Conservation (phyloP, 2,797 vertebrate species). For the Setipinna tenuifilis region DNA sequence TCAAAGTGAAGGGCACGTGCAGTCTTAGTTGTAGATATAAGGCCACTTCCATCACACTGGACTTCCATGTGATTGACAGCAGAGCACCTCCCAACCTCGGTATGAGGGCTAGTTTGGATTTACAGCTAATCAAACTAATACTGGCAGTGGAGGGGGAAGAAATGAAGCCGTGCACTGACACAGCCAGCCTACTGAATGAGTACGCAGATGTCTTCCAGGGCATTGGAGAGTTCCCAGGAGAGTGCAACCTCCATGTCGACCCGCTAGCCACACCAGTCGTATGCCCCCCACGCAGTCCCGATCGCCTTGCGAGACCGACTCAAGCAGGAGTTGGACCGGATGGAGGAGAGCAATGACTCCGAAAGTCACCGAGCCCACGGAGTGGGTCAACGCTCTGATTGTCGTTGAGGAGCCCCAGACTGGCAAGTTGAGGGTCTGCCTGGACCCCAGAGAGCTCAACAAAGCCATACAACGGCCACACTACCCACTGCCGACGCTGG, state of each 20-base stretch:
- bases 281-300: conserved; percentile 20
- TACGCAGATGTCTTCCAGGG: conserved; percentile 30
- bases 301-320: background rate
- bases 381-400: no score
- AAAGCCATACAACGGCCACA: conserved; percentile 29
- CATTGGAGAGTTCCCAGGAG: conserved; percentile 16
- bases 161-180: background rate
- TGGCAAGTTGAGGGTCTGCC: no score
- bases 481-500: background rate
- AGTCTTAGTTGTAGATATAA: background rate
- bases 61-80: conserved; percentile 17
- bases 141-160: background rate
- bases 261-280: background rate
- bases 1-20: background rate
- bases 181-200: conserved; percentile 1
- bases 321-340: no score
- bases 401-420: no score
- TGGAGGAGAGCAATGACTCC: no score
- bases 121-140: conserved; percentile 27
- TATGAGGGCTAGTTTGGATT: background rate
- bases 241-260: background rate
- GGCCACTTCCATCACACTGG: background rate
- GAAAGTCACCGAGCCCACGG: no score
- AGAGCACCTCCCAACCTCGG: conserved; percentile 25
- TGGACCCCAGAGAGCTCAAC: conserved; percentile 26